Evolutionary conservation across 2,888 invertebrate genomes (phyloP), one percentile per base, ranked within the genome.

Genomic region (Anarsia innoxiella): DNA sequence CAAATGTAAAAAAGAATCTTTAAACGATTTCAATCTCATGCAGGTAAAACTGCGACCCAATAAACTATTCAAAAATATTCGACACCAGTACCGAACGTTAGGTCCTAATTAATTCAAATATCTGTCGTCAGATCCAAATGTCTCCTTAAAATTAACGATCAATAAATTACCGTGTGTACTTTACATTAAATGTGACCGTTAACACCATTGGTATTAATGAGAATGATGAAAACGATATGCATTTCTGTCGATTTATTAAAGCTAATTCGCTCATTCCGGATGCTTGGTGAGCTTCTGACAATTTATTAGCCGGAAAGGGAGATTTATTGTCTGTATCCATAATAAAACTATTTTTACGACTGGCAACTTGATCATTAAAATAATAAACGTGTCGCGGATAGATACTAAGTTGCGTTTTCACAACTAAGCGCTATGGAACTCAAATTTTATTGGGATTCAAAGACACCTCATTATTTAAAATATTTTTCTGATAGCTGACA

Each of bases 271-370:
- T 49, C 40, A 50, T 49, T 57, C 53, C 58, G 55, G 51, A 56
- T 48, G 51, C 36, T 12, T 29, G 5, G 16, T 25, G 31, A 19
- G 36, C 36, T 29, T 30, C 30, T 12, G 4, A 23, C 23, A 28
- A 35, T 35, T 35, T 35, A 35, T 35, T 28, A 27, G 41, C 53
- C 56, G 61, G 61, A 64, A 61, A 59, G 39, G 39, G 40, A 49
- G 61, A 67, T 67, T 66, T 64, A 66, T 63, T 57, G 51, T 58
- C 57, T 55, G 49, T 56, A 49, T 47, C 44, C 45, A 58, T 52
- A 57, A 60, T 65, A 59, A 56, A 64, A 59, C 51, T 51, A 51
- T 61, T 67, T n/a, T 65, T 58, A 67, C 55, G 52, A 53, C 42
- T 25, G 39, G 13, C 44, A 33, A 44, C 10, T 27, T 23, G 39